These are phyloP conservation scores for Aratinga solstitialis DNA, from an alignment of 2,797 vertebrate species.

Conservation along the genomic window DNA sequence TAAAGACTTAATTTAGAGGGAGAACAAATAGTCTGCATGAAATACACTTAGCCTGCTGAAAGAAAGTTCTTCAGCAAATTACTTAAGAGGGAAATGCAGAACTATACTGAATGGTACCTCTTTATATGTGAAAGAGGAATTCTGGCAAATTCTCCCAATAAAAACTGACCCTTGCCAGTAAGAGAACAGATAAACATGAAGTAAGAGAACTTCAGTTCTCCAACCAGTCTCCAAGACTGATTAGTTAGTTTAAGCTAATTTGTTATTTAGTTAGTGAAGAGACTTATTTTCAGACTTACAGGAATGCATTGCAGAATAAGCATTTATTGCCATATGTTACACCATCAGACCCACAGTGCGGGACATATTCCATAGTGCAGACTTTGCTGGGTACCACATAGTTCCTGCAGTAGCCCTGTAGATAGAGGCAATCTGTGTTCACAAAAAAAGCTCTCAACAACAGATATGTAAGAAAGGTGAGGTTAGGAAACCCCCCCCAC, in stretches of 20 bases:
- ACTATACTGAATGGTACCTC: background rate
- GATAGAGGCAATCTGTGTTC: background rate
- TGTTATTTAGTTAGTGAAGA: background rate
- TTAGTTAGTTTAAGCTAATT: background rate
- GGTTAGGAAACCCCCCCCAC: background rate
- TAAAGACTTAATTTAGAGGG: background rate
- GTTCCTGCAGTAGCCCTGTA: background rate
- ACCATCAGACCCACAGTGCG: background rate
- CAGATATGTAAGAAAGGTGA: background rate
- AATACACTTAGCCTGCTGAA: background rate
- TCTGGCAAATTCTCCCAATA: background rate
- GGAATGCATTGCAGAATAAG: background rate
- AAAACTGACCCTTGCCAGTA: background rate
- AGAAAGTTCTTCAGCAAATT: background rate
- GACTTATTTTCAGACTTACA: background rate
- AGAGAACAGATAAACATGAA: background rate
- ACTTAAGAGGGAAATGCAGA: background rate
- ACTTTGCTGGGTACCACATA: rapidly evolving
- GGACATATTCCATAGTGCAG: background rate
- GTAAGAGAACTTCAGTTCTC: background rate
- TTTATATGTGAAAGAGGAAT: background rate
- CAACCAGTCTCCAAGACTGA: background rate
- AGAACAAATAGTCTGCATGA: background rate
- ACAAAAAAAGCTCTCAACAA: background rate
- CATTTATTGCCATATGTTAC: background rate